Base-by-base conservation (phyloP, 2,888 invertebrate genomes). In the Liopterus haemorrhoidalis region DNA sequence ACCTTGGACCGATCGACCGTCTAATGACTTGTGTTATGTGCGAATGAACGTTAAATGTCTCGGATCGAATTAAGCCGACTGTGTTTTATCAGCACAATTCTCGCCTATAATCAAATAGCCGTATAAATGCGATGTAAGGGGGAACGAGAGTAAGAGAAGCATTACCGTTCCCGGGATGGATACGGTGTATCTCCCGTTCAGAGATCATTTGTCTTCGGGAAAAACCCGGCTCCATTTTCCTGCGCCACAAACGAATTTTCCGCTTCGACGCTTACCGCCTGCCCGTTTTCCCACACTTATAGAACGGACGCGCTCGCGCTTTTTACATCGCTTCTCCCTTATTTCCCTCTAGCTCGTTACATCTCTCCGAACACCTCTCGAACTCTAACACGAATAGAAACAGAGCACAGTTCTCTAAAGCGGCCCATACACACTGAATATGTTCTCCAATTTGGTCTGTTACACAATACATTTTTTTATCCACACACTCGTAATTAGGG, bases 241-340 rank as follows among this genome's bases (percentile, higher is more conserved):
- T 63, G 63, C 41, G 38, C 36, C 60, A 69, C 68, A 69, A 69
- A 68, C 68, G 68, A 69, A 69, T 69, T 69, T 69, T 67, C 67
- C 62, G 62, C 62, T 54, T 64, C 65, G 64, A 55, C 63, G 65
- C 63, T 50, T 56, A 54, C 53, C 63, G 62, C 58, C 63, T 65
- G 64, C 55, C 61, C 56, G 52, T 58, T 59, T 68, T 67, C 68
- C 64, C 68, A 68, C 67, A 68, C 64, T 65, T 65, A 63, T 61
- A 60, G 60, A 57, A 56, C 59, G 59, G 60, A 57, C 58, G 59
- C 50, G 52, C 9, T 18, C 33, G 8, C 19, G 11, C 15, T 31
- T 31, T n/a, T n/a, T n/a, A n/a, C n/a, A n/a, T n/a, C n/a, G n/a
- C n/a, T n/a, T n/a, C n/a, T n/a, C n/a, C n/a, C n/a, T n/a, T n/a